These are phyloP conservation scores for Peromyscus nudipes DNA, from an alignment of 2,797 vertebrate genomes.

Conservation along the genomic window DNA sequence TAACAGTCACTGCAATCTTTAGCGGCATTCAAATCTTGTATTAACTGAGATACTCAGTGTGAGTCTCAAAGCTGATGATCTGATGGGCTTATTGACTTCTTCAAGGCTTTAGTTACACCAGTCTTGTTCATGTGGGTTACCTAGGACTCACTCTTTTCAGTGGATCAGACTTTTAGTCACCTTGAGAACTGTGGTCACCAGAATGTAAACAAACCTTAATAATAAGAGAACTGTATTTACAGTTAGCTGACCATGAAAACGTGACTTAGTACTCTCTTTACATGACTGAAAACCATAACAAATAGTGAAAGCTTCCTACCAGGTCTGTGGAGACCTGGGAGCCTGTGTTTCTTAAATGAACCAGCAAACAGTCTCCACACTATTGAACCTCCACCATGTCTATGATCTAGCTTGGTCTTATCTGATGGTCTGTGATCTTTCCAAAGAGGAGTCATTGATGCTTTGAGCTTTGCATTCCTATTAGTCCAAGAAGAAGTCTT, in stretches of 20 bases:
- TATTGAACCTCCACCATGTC: not conserved
- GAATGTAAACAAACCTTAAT: not conserved
- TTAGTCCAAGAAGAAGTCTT: not conserved
- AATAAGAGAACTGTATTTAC: slow-evolving; percentile 1
- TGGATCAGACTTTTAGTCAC: not conserved
- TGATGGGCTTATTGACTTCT: not conserved
- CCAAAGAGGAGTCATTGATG: not conserved
- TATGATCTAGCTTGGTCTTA: not conserved
- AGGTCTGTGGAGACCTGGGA: not conserved
- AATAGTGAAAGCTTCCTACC: not conserved
- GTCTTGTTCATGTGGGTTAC: not conserved
- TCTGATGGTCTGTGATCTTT: not conserved
- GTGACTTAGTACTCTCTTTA: not conserved
- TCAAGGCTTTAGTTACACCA: slow-evolving; percentile 36
- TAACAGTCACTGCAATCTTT: slow-evolving; percentile 3
- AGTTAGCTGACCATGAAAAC: not conserved
- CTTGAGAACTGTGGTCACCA: not conserved
- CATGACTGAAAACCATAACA: not conserved
- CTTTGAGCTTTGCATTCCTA: not conserved
- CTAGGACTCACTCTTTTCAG: not conserved
- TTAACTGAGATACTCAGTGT: not conserved
- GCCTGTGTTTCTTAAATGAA: not conserved
- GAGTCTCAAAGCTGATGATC: not conserved
- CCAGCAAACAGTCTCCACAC: not conserved
- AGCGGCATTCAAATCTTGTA: not conserved